Evolutionary conservation across 2,888 invertebrate genomes (phyloP).

Genomic region (Tenthredo notha): DNA sequence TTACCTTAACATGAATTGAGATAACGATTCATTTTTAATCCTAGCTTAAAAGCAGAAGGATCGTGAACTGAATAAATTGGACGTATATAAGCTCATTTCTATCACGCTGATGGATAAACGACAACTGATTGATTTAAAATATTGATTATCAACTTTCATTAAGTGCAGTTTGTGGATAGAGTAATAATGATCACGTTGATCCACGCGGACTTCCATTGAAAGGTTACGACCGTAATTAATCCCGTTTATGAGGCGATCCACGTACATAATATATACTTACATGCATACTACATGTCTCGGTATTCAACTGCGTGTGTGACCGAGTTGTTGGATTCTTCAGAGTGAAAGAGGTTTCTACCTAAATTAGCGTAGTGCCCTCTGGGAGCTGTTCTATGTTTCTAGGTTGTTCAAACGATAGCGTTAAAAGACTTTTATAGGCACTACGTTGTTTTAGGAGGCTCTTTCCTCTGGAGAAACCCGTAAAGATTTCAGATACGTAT

Average conservation of each 20-base stretch:
- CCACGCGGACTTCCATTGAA: background rate
- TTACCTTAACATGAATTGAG: background rate
- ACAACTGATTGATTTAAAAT: background rate
- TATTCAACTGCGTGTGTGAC: slow-evolving; percentile 2
- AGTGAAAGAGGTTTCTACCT: slow-evolving; percentile 27
- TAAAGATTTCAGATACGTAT: slow-evolving; percentile 36
- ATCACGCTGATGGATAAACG: background rate
- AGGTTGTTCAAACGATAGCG: slow-evolving; percentile 36
- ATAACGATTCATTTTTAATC: background rate
- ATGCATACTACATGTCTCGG: background rate
- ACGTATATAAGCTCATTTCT: background rate
- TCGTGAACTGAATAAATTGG: background rate
- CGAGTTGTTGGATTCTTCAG: background rate
- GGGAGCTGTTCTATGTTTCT: slow-evolving; percentile 24
- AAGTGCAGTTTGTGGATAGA: background rate
- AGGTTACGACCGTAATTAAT: background rate
- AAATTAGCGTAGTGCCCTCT: slow-evolving; percentile 41
- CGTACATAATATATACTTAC: no score
- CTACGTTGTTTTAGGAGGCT: slow-evolving; percentile 42
- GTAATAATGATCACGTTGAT: background rate
- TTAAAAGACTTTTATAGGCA: slow-evolving; percentile 44
- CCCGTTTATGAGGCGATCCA: background rate
- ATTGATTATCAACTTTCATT: background rate
- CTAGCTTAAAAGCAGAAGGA: background rate
- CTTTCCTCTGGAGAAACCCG: slow-evolving; percentile 10